phyloP scores from a whole-genome alignment of 2,888 invertebrate genomes.

The Camponotus fellah region DNA sequence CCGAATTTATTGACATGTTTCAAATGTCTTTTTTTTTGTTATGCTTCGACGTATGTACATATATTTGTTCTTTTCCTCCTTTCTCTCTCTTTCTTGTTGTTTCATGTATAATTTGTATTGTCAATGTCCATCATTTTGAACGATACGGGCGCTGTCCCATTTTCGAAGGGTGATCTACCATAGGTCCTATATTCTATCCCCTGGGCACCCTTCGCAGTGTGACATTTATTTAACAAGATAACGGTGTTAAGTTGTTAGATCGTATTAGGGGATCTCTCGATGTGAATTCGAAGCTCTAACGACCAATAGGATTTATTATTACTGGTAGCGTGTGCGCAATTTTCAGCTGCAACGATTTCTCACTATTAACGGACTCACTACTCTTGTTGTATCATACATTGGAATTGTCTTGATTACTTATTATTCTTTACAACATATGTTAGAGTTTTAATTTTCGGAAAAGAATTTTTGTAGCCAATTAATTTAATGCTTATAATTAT shows the following conservation, averaged over 20 bases:
- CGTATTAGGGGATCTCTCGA: conserved; percentile 81
- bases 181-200: conserved; percentile 68
- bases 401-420: not conserved
- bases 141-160: conserved; percentile 78
- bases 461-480: not conserved
- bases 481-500: not conserved
- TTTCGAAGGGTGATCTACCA: conserved; percentile 80
- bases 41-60: not conserved
- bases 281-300: conserved; percentile 77
- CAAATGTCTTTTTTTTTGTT: not conserved
- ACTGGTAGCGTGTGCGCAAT: conserved; percentile 72
- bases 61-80: not conserved
- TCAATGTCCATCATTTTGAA: conserved; percentile 80
- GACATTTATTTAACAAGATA: conserved; percentile 84
- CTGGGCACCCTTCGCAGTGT: conserved; percentile 76
- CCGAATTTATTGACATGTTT: not conserved
- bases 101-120: conserved; percentile 43
- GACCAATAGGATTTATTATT: conserved; percentile 82
- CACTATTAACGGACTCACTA: conserved; percentile 66
- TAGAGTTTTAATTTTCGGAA: not conserved
- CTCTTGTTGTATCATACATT: conserved; percentile 24
- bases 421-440: not conserved
- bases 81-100: conserved; percentile 13
- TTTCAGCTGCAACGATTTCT: conserved; percentile 67
- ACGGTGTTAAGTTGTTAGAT: conserved; percentile 82